Evolutionary conservation across 2,888 invertebrate genomes (phyloP).

Genomic region (Heteromurus nitidus): DNA sequence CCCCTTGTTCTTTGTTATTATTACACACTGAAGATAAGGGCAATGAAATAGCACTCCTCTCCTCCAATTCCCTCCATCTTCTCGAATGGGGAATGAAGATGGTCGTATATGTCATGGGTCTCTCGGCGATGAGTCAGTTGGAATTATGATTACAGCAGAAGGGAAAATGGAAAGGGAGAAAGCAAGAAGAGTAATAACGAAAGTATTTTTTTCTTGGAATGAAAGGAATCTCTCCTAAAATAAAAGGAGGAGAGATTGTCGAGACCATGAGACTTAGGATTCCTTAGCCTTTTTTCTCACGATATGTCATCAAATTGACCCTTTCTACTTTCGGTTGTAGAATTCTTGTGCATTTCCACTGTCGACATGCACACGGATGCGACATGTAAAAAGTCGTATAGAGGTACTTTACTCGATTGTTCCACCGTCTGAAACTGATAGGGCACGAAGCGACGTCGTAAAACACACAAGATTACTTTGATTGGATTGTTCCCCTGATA

Average conservation of each 20-base stretch:
- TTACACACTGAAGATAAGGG: neutral
- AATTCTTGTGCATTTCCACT: too few species aligned
- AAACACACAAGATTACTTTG: conserved; percentile 28
- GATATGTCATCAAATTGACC: neutral
- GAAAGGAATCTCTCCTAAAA: neutral
- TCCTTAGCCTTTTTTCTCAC: conserved; percentile 18
- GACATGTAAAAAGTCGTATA: neutral
- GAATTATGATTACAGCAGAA: too few species aligned
- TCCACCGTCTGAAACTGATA: too few species aligned
- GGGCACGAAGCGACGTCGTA: too few species aligned
- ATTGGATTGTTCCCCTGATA: conserved; percentile 28
- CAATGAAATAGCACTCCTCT: neutral
- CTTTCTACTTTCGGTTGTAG: neutral
- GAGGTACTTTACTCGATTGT: too few species aligned
- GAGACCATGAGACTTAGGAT: neutral
- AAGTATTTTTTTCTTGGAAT: conserved; percentile 14
- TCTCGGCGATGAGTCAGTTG: neutral
- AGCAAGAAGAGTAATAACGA: conserved; percentile 4
- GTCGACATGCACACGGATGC: too few species aligned
- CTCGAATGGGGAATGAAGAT: neutral
- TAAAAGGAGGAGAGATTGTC: neutral
- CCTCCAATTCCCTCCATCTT: neutral
- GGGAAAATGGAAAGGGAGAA: neutral
- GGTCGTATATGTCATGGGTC: too few species aligned
- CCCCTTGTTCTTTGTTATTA: neutral